Base-by-base conservation (phyloP, 1,140 invertebrate genomes). In the Eriosoma lanigerum region DNA sequence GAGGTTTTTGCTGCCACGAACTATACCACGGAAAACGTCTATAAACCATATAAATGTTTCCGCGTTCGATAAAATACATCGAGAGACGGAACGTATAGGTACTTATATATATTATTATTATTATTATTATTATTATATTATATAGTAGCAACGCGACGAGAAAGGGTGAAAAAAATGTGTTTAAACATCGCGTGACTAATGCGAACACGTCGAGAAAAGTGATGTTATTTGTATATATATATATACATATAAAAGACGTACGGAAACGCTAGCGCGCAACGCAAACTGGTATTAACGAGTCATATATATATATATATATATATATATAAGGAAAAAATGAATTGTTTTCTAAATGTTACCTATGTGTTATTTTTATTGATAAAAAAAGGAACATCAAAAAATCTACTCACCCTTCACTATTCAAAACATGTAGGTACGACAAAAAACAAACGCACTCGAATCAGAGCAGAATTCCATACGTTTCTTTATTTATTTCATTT, bases 141-240 rank as follows among this genome's bases (percentile, higher is more conserved):
- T 50, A 72, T 52, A 56, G 72, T 72, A 75, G 29, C 52, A 10
- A 46, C 10, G 44, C 8, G 3, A 15, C 17, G 50, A 4, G 26
- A 29, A 46, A n/a, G 54, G 21, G 54, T 12, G 24, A 58, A 60
- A 60, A 75, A 60, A 60, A 48, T 68, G 44, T 21, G 56, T 78
- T 19, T 29, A 46, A 78, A 38, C 56, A 29, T 78, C 46, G 54
- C 75, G 75, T 62, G 75, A 62, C 75, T 78, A 78, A 78, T 78
- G 38, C 44, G 38, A 58, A 62, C 26, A 56, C 10, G 21, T 62
- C 17, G 38, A 38, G 32, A 78, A 60, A 60, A 60, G 52, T 75
- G 56, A 78, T 44, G 38, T 78, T 60, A 38, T 38, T 78, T 13
- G 32, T 58, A 44, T 3, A 29, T 26, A 12, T 29, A 50, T 38